A percentile compares a stretch with the other conserved stretches of the same genome.
Conservation (phyloP, 2,888 invertebrate species). For the Galerucella nymphaeae region DNA sequence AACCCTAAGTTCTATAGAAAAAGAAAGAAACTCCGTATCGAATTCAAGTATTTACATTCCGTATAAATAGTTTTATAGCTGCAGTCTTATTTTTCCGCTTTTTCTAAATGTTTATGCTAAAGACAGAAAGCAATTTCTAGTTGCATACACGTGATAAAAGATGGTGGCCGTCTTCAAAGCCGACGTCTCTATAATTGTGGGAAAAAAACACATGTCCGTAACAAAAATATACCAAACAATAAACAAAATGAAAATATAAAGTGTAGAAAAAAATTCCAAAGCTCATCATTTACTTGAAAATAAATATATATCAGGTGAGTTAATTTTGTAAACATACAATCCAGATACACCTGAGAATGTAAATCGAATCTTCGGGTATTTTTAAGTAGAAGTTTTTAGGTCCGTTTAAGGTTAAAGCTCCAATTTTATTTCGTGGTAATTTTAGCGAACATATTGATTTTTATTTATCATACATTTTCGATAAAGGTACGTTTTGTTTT, state of each 20-base stretch:
- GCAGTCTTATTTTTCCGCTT: background rate
- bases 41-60: background rate
- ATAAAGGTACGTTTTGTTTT: background rate
- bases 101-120: conserved; percentile 19
- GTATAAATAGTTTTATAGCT: conserved; percentile 3
- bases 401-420: too few relatives aligned
- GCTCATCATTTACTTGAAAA: background rate
- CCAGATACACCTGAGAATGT: background rate
- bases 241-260: background rate
- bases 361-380: background rate
- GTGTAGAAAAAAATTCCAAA: background rate
- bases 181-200: conserved; percentile 15
- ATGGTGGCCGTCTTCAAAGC: conserved; percentile 5
- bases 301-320: background rate
- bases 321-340: background rate
- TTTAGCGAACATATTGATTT: background rate
- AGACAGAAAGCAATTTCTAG: conserved; percentile 16
- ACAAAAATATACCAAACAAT: conserved; percentile 21
- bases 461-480: background rate
- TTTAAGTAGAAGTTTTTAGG: too few relatives aligned
- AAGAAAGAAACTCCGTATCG: too few relatives aligned
- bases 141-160: conserved; percentile 21
- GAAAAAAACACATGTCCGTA: conserved; percentile 23
- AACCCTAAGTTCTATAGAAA: too few relatives aligned
- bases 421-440: too few relatives aligned